These are phyloP conservation scores for Ditylenchus dipsaci DNA, from an alignment of 1,140 invertebrate genomes.

Conservation along the genomic window DNA sequence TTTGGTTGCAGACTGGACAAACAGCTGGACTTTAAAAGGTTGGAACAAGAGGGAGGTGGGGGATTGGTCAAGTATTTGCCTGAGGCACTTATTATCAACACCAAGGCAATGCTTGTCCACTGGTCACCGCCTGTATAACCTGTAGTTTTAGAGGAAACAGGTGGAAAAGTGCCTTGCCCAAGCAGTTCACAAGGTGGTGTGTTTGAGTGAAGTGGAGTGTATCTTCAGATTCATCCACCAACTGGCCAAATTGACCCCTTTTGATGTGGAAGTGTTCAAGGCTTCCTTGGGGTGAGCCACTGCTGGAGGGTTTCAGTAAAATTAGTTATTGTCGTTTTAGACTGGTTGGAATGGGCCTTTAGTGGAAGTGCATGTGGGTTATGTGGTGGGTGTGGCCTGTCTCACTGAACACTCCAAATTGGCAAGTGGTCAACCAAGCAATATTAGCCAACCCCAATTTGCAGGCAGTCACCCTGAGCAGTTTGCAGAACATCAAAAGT, in stretches of 20 bases:
- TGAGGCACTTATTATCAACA: conserved; percentile 73
- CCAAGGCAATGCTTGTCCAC: conserved; percentile 72
- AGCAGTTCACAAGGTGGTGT: conserved; percentile 32
- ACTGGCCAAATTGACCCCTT: conserved; percentile 75
- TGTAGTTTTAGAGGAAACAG: conserved; percentile 35
- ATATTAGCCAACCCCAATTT: conserved; percentile 2
- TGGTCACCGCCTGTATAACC: too few relatives aligned
- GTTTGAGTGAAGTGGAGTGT: conserved; percentile 62
- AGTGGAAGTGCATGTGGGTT: too few relatives aligned
- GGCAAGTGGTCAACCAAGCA: conserved; percentile 4
- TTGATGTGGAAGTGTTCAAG: conserved; percentile 84
- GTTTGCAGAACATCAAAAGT: too few relatives aligned
- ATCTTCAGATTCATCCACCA: conserved; percentile 87
- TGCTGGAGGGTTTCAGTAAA: too few relatives aligned
- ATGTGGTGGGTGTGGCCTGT: too few relatives aligned
- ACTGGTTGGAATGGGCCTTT: too few relatives aligned
- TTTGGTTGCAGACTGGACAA: conserved; percentile 78
- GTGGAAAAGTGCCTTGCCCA: conserved; percentile 37
- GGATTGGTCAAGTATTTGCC: conserved; percentile 87
- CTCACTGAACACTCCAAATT: too few relatives aligned
- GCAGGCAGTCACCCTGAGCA: too few relatives aligned
- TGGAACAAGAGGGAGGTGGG: conserved; percentile 79
- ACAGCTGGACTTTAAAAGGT: conserved; percentile 90
- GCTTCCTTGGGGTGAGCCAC: conserved; percentile 75
- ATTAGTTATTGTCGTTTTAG: too few relatives aligned